Percentiles rank a stretch among this genome's conserved stretches.
These are phyloP conservation scores for Muntiacus muntjak DNA, from an alignment of 2,113 vertebrate genomes.

Conservation along the genomic window DNA sequence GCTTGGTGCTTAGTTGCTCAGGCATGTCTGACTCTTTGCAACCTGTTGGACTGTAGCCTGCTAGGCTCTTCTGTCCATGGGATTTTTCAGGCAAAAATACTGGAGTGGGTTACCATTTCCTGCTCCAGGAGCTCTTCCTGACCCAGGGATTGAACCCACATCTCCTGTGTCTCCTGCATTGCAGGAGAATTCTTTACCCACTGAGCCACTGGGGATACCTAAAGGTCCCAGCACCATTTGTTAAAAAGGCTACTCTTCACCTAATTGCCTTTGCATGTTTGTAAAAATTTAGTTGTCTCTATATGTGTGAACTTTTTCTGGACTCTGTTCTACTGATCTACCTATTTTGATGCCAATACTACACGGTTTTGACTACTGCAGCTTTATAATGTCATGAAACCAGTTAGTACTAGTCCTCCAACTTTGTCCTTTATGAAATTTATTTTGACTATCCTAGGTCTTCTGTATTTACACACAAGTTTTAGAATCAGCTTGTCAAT, in stretches of 20 bases:
- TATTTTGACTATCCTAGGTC: not conserved
- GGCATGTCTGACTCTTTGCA: not conserved
- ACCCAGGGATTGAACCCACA: accelerated
- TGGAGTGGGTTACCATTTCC: not conserved
- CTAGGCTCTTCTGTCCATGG: not conserved
- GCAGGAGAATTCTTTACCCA: not conserved
- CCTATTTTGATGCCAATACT: not conserved
- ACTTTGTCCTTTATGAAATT: not conserved
- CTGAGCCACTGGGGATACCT: not conserved
- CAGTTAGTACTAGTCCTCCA: not conserved
- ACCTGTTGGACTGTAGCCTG: not conserved
- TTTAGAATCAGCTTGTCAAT: not conserved
- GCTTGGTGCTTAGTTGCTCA: not conserved
- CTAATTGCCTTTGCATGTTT: not conserved
- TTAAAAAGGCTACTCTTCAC: not conserved
- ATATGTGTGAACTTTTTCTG: not conserved
- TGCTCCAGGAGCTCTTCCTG: not conserved
- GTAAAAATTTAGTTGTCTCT: not conserved
- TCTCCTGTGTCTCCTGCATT: not conserved
- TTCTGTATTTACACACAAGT: not conserved
- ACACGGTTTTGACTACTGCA: not conserved
- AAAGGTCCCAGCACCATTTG: not conserved
- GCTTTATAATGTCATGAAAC: not conserved
- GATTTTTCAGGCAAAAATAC: not conserved
- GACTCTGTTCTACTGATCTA: not conserved